These are phyloP conservation scores for Cephalophus harveyi DNA, from an alignment of 2,113 vertebrate genomes.

Conservation along the genomic window DNA sequence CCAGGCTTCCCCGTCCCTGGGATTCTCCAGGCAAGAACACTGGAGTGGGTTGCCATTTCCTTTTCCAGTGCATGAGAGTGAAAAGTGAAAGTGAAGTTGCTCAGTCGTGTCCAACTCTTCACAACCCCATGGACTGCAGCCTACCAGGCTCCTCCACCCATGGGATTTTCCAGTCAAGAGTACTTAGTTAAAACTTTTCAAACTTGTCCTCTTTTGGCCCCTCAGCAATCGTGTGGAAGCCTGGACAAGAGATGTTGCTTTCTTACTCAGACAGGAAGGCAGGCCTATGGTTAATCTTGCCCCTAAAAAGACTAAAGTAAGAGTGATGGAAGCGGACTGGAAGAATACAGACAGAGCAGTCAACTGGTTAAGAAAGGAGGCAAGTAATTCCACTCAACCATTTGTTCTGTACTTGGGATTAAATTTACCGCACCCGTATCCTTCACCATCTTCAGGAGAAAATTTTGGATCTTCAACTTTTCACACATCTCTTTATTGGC, in stretches of 20 bases:
- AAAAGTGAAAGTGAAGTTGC: no score
- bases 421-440: conserved; percentile 95
- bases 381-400: conserved; percentile 79
- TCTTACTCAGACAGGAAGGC: conserved; percentile 93
- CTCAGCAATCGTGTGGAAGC: conserved; percentile 96
- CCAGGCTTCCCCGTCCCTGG: no score
- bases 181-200: background rate
- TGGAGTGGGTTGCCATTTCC: no score
- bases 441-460: conserved; percentile 88
- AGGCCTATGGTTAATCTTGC: conserved; percentile 88
- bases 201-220: conserved; percentile 32
- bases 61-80: no score
- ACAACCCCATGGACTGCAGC: no score
- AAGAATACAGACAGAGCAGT: conserved; percentile 83
- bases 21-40: no score
- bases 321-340: conserved; percentile 91
- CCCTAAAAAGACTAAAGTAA: conserved; percentile 81
- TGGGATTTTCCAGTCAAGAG: no score
- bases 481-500: conserved; percentile 93
- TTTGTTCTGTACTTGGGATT: conserved; percentile 95
- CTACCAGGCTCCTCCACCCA: no score
- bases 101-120: no score
- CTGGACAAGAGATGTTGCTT: conserved; percentile 93
- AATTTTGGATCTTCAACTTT: conserved; percentile 94
- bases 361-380: conserved; percentile 87